These are phyloP conservation scores for Stratiomys singularior DNA, from an alignment of 2,888 invertebrate genomes.

Conservation along the genomic window DNA sequence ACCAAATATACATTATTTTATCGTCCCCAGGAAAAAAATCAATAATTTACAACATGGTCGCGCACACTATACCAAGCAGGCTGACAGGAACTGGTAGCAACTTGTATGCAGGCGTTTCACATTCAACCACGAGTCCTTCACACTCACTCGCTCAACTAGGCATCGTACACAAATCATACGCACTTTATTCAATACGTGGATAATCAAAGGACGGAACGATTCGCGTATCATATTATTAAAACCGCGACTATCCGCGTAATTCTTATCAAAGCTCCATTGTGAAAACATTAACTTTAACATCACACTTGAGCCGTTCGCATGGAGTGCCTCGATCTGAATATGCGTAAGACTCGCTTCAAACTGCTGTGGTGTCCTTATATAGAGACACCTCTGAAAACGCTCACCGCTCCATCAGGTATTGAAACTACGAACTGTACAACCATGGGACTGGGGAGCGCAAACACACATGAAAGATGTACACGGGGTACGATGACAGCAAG, in stretches of 20 bases:
- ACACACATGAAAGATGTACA: no score
- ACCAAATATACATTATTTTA: slow-evolving; percentile 39
- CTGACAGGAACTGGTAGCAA: slow-evolving; percentile 32
- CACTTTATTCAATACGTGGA: slow-evolving; percentile 37
- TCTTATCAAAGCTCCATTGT: not conserved
- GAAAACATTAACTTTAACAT: not conserved
- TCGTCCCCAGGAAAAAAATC: slow-evolving; percentile 48
- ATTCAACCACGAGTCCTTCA: not conserved
- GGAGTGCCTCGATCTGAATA: slow-evolving; percentile 29
- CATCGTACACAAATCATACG: slow-evolving; percentile 41
- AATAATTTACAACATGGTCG: slow-evolving; percentile 51
- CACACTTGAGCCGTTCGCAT: not conserved
- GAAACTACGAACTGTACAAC: slow-evolving; percentile 14
- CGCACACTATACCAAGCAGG: slow-evolving; percentile 43
- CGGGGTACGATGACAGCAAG: no score
- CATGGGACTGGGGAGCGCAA: not conserved
- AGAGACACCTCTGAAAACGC: slow-evolving; percentile 14
- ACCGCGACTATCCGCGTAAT: not conserved
- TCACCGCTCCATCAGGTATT: slow-evolving; percentile 11
- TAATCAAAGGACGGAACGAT: slow-evolving; percentile 7
- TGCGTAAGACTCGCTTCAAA: slow-evolving; percentile 41
- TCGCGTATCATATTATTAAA: slow-evolving; percentile 30
- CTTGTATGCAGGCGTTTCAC: slow-evolving; percentile 43
- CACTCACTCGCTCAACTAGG: not conserved
- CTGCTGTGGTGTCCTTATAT: slow-evolving; percentile 30